phyloP scores from a whole-genome alignment of 2,797 vertebrate genomes.

The Rallus crepitans region DNA sequence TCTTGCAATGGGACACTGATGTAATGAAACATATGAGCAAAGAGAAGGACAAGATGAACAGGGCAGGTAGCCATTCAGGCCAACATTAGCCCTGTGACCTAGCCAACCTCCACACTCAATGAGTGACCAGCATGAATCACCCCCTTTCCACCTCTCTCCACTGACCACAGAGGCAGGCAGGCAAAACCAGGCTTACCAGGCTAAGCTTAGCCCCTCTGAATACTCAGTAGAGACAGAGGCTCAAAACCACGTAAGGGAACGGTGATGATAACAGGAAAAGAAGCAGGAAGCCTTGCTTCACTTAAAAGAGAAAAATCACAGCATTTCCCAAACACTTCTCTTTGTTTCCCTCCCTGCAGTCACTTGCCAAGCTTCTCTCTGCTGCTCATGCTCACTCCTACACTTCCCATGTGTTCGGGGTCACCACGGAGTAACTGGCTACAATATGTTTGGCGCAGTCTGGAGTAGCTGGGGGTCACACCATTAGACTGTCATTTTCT shows the following conservation, averaged over 20 bases:
- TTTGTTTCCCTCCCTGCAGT: not conserved
- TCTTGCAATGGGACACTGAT: not conserved
- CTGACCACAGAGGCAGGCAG: fast-evolving
- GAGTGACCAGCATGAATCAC: fast-evolving
- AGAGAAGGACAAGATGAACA: fast-evolving
- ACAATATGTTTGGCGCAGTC: not conserved
- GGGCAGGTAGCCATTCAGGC: not conserved
- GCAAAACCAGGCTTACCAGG: not conserved
- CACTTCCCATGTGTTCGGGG: not conserved
- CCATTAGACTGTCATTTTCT: not conserved
- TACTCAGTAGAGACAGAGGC: not conserved
- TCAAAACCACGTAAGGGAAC: not conserved
- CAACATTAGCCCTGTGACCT: not conserved
- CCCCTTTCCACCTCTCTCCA: not conserved
- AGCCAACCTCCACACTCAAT: not conserved
- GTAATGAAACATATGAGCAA: not conserved
- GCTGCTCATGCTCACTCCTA: not conserved
- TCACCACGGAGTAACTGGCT: not conserved
- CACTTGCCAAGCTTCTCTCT: not conserved
- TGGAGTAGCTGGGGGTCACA: not conserved
- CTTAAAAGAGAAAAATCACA: not conserved
- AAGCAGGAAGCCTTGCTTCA: not conserved
- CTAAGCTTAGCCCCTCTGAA: not conserved
- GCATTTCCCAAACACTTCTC: not conserved
- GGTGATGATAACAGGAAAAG: not conserved